A percentile compares a stretch with the other conserved stretches of the same genome.
Conservation (phyloP, 2,888 invertebrate species). For the Platycnemis pennipes region DNA sequence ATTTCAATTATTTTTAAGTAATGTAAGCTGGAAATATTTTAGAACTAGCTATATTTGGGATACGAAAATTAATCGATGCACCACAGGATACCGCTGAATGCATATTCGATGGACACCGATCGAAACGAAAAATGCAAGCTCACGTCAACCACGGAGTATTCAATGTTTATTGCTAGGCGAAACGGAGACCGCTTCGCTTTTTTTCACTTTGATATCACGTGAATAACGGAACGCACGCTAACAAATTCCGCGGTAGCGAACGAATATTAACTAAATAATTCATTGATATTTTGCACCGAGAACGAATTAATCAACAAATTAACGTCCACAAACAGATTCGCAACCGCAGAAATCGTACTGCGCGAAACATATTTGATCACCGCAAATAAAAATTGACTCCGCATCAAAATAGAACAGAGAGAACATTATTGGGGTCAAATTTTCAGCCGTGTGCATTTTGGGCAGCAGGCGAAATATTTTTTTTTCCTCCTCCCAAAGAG, state of each 20-base stretch:
- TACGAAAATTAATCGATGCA: neutral
- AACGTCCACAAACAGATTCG: neutral
- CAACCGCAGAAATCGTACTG: neutral
- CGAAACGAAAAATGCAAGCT: neutral
- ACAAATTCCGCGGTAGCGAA: neutral
- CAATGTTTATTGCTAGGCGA: neutral
- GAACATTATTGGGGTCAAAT: neutral
- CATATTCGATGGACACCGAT: neutral
- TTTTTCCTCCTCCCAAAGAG: neutral
- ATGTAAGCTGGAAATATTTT: neutral
- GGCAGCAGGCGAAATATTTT: neutral
- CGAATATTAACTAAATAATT: neutral
- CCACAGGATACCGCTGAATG: neutral
- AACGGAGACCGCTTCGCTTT: neutral
- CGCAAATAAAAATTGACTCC: neutral
- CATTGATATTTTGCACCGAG: conserved; percentile 8
- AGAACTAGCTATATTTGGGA: neutral
- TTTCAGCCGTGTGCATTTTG: neutral
- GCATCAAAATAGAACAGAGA: neutral
- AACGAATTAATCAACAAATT: conserved; percentile 4
- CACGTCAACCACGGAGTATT: neutral
- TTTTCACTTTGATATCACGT: neutral
- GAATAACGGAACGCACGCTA: neutral
- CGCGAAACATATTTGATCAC: neutral
- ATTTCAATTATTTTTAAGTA: neutral